Conservation (phyloP, 2,888 invertebrate genomes). For the Morpho deidamia region DNA sequence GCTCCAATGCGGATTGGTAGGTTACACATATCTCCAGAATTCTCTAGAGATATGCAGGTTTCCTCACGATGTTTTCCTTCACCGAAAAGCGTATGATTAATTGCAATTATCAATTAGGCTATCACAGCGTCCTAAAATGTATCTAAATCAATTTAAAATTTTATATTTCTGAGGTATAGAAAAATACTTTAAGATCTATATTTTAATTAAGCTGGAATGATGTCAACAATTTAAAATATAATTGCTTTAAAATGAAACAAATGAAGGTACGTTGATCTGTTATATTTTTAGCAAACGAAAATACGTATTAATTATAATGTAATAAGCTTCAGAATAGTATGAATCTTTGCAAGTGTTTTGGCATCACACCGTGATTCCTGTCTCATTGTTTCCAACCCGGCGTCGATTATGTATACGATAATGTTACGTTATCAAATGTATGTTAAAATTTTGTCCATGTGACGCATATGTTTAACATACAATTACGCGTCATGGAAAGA, state of each 20-base stretch:
- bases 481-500: slow-evolving; percentile 10
- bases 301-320: slow-evolving; percentile 3
- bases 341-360: slow-evolving; percentile 15
- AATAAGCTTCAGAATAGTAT: slow-evolving; percentile 16
- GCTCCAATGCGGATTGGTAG: no score
- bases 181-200: no score
- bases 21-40: no score
- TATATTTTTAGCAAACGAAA: slow-evolving; percentile 7
- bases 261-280: slow-evolving; percentile 11
- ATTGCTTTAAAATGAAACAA: slow-evolving; percentile 1
- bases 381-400: slow-evolving; percentile 56
- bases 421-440: slow-evolving; percentile 38
- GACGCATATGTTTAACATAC: slow-evolving; percentile 12
- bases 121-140: no score
- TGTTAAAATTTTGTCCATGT: slow-evolving; percentile 22
- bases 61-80: no score
- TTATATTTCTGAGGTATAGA: no score
- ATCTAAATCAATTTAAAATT: no score
- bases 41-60: no score
- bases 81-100: no score
- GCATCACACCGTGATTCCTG: slow-evolving; percentile 58
- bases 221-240: no score
- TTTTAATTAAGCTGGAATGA: no score
- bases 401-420: slow-evolving; percentile 26
- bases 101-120: no score